These are phyloP conservation scores for Liparis tanakae DNA, from an alignment of 2,797 vertebrate genomes.

Conservation along the genomic window DNA sequence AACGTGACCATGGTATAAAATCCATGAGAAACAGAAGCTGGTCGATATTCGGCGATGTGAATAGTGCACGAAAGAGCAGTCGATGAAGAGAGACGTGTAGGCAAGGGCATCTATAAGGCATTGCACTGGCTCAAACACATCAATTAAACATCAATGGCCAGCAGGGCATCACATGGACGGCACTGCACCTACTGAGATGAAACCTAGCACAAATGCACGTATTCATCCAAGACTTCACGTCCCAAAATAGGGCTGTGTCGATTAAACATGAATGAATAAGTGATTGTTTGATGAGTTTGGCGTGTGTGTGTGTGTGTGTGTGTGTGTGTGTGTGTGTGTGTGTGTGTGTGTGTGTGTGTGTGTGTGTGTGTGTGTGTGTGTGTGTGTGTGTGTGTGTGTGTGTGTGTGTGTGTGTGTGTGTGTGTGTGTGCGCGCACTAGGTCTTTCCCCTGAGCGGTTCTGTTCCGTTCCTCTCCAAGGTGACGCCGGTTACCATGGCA, in stretches of 20 bases:
- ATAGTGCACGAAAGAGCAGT: constrained; percentile 18
- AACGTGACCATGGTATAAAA: neutral
- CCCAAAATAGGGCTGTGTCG: constrained; percentile 53
- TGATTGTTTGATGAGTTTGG: constrained; percentile 65
- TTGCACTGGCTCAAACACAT: constrained; percentile 41
- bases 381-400: constrained; percentile 10
- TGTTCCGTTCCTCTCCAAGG: constrained; percentile 74
- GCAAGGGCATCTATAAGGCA: constrained; percentile 44
- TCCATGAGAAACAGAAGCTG: constrained; percentile 15
- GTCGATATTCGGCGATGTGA: neutral
- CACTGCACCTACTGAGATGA: constrained; percentile 21
- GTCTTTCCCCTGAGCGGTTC: constrained; percentile 78
- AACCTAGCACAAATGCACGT: constrained; percentile 9
- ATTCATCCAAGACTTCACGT: constrained; percentile 32
- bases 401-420: constrained; percentile 6
- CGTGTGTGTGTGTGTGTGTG: constrained; percentile 6
- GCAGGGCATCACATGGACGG: constrained; percentile 29
- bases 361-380: constrained; percentile 12
- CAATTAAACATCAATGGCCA: constrained; percentile 68
- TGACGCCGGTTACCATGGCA: constrained; percentile 80
- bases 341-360: neutral
- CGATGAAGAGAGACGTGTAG: constrained; percentile 4
- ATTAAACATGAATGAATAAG: constrained; percentile 67
- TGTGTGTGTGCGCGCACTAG: constrained; percentile 28
- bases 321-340: constrained; percentile 7